Conservation (phyloP, 2,113 vertebrate species). For the Paralichthys olivaceus region DNA sequence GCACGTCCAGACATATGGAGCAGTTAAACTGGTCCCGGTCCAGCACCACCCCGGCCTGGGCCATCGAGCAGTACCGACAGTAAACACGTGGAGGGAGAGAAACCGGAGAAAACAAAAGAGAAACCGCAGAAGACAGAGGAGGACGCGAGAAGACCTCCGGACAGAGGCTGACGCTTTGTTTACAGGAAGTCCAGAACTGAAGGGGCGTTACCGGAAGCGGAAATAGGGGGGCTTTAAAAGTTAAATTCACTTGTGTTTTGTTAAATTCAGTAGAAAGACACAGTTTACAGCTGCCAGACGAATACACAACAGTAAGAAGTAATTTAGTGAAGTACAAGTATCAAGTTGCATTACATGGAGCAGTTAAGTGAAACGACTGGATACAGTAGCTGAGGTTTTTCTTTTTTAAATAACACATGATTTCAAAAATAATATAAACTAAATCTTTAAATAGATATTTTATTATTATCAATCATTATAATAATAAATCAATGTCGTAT, state of each 20-base stretch:
- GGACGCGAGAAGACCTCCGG: no score
- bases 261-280: no score
- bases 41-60: conserved; percentile 78
- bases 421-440: background rate
- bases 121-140: conserved; percentile 10
- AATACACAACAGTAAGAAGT: no score
- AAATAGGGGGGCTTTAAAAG: background rate
- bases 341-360: no score
- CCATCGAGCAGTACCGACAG: conserved; percentile 61
- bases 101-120: background rate
- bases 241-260: no score
- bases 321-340: no score
- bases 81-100: background rate
- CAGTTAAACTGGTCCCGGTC: conserved; percentile 84
- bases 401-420: background rate
- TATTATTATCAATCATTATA: no score
- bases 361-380: no score
- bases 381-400: background rate
- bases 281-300: no score
- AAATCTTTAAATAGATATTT: no score
- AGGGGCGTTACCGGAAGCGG: conserved; percentile 36
- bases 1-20: conserved; percentile 81
- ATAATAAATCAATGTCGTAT: no score
- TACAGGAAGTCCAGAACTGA: conserved; percentile 55
- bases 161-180: conserved; percentile 50